A percentile compares a stretch with the other conserved stretches of the same genome.
phyloP scores from a whole-genome alignment of 2,797 vertebrate genomes.

The Hafferia zeledoni region DNA sequence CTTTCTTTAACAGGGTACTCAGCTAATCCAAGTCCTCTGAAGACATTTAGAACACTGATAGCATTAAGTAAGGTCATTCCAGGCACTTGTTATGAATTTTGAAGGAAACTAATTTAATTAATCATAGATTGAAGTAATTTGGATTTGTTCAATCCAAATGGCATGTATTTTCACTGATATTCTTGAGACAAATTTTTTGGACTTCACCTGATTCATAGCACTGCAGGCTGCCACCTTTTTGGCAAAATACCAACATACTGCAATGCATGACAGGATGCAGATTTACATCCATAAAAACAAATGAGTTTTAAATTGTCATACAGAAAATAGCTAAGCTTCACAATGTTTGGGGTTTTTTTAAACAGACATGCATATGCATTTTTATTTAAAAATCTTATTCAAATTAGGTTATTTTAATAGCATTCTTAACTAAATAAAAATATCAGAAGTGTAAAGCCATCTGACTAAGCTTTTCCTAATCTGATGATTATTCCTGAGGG shows the following conservation, averaged over 20 bases:
- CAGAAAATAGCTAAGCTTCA: neutral
- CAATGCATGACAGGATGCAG: neutral
- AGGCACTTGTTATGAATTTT: neutral
- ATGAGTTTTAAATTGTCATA: neutral
- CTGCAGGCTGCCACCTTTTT: neutral
- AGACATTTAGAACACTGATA: neutral
- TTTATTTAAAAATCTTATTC: neutral
- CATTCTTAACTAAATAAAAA: neutral
- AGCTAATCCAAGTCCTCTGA: neutral
- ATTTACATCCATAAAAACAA: neutral
- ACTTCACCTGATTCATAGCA: neutral
- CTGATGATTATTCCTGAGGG: neutral
- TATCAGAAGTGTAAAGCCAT: neutral
- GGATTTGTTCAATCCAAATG: neutral
- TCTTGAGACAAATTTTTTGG: neutral
- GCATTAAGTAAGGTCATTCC: neutral
- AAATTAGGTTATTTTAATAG: neutral
- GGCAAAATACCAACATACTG: neutral
- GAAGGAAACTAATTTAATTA: neutral
- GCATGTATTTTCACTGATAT: neutral
- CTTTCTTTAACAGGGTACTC: neutral
- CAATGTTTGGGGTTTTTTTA: neutral
- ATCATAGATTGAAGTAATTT: neutral
- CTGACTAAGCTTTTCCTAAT: conserved; percentile 16
- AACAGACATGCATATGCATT: neutral